Percentiles rank a stretch among this genome's conserved stretches.
These are phyloP conservation scores for Scelioninae gen. 2 DNA, from an alignment of 2,888 invertebrate species.

Conservation along the genomic window DNA sequence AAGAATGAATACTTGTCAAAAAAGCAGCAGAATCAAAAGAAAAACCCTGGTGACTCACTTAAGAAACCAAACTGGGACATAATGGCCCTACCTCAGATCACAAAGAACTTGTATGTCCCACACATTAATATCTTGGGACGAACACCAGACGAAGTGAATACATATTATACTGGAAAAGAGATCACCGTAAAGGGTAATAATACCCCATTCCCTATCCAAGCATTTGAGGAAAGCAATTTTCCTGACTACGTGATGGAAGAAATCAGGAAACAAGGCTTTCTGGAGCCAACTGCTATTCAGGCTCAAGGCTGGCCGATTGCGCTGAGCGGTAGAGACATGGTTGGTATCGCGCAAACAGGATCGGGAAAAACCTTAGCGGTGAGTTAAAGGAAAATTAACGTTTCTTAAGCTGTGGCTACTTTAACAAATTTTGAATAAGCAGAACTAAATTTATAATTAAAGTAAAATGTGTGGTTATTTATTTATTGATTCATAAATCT, in stretches of 20 bases:
- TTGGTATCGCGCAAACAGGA: conserved; percentile 93
- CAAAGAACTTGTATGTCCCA: conserved; percentile 94
- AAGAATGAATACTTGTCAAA: conserved; percentile 47
- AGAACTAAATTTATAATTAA: no score
- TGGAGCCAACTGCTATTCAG: conserved; percentile 95
- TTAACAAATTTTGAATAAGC: no score
- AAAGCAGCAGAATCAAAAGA: conserved; percentile 74
- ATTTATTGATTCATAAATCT: no score
- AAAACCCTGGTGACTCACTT: conserved; percentile 83
- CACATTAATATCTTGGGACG: conserved; percentile 84
- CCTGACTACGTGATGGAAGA: conserved; percentile 90
- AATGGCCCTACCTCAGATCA: conserved; percentile 85
- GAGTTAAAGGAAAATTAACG: no score
- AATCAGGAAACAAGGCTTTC: conserved; percentile 86
- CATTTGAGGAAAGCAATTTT: conserved; percentile 93
- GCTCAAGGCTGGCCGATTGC: conserved; percentile 97
- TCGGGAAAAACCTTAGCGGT: conserved; percentile 92
- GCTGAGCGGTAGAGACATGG: conserved; percentile 92
- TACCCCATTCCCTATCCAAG: conserved; percentile 90
- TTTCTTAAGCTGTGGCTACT: no score
- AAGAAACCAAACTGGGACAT: conserved; percentile 92
- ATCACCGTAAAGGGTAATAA: conserved; percentile 93
- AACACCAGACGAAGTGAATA: conserved; percentile 84
- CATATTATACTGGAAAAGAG: conserved; percentile 86
- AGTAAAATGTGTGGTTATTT: no score